Evolutionary conservation across 1,140 invertebrate species (phyloP).

Genomic region (Lepidostoma basale): DNA sequence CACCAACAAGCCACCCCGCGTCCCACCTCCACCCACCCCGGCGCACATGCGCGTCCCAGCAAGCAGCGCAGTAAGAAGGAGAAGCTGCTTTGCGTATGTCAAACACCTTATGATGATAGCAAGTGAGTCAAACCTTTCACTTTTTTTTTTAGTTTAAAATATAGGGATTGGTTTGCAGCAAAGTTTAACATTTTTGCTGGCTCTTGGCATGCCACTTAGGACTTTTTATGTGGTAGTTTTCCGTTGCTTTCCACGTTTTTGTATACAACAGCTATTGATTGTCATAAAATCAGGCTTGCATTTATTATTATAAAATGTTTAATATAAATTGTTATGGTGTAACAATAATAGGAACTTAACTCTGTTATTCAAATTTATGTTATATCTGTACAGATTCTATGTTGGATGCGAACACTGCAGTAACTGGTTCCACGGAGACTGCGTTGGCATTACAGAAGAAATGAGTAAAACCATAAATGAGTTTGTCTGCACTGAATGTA

Average conservation of each 20-base stretch:
- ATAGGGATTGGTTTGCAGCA: too few relatives aligned
- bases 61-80: conserved; percentile 67
- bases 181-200: too few relatives aligned
- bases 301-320: too few relatives aligned
- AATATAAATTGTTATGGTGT: too few relatives aligned
- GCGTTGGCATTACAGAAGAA: conserved; percentile 92
- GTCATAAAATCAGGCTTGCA: too few relatives aligned
- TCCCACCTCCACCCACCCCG: conserved; percentile 44
- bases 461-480: conserved; percentile 90
- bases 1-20: conserved; percentile 48
- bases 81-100: conserved; percentile 91
- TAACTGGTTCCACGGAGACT: conserved; percentile 98
- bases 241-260: too few relatives aligned
- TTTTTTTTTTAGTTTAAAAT: background rate
- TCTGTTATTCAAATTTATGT: background rate
- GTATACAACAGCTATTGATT: too few relatives aligned
- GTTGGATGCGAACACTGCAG: conserved; percentile 96
- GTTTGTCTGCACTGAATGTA: conserved; percentile 88
- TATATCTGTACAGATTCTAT: conserved; percentile 77
- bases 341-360: too few relatives aligned
- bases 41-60: conserved; percentile 28
- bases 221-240: too few relatives aligned
- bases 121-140: conserved; percentile 62
- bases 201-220: too few relatives aligned
- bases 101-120: conserved; percentile 92